A percentile compares a stretch with the other conserved stretches of the same genome.
Conservation (phyloP, 1,140 invertebrate species). For the Drosophila leontia region DNA sequence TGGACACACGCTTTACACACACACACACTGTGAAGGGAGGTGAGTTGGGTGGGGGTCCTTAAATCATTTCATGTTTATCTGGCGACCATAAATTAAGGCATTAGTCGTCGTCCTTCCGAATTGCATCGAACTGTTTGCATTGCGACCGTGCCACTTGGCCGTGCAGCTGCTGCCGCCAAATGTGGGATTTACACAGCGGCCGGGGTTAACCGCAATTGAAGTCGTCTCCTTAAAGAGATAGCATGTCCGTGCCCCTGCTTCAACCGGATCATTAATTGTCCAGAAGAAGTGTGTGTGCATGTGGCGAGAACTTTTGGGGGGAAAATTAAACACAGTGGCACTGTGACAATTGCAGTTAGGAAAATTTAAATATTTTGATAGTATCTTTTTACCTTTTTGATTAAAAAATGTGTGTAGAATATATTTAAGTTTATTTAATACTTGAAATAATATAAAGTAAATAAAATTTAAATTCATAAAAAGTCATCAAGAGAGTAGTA, state of each 20-base stretch:
- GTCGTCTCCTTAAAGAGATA: slow-evolving; percentile 49
- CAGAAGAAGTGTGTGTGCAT: slow-evolving; percentile 33
- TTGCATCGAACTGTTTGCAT: slow-evolving; percentile 78
- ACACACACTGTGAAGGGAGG: background rate
- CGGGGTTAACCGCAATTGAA: slow-evolving; percentile 70
- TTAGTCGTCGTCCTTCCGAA: slow-evolving; percentile 63
- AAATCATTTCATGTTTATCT: slow-evolving; percentile 80
- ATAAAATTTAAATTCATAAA: no score
- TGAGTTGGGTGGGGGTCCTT: slow-evolving; percentile 35
- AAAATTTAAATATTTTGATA: background rate
- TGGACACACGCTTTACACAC: slow-evolving; percentile 72
- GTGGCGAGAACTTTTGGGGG: slow-evolving; percentile 9
- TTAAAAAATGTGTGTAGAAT: no score
- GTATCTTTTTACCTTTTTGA: no score
- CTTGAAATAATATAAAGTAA: no score
- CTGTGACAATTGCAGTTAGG: background rate
- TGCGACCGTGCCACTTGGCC: slow-evolving; percentile 74
- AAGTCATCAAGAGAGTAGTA: no score
- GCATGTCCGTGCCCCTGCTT: slow-evolving; percentile 7
- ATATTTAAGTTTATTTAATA: no score
- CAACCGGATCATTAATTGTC: slow-evolving; percentile 62
- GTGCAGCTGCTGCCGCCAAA: slow-evolving; percentile 77
- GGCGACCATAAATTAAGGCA: slow-evolving; percentile 80
- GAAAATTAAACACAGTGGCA: slow-evolving; percentile 3
- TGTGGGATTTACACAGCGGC: slow-evolving; percentile 73